Base-by-base conservation (phyloP, 2,113 vertebrate species). In the Gymnocephalus cernua region DNA sequence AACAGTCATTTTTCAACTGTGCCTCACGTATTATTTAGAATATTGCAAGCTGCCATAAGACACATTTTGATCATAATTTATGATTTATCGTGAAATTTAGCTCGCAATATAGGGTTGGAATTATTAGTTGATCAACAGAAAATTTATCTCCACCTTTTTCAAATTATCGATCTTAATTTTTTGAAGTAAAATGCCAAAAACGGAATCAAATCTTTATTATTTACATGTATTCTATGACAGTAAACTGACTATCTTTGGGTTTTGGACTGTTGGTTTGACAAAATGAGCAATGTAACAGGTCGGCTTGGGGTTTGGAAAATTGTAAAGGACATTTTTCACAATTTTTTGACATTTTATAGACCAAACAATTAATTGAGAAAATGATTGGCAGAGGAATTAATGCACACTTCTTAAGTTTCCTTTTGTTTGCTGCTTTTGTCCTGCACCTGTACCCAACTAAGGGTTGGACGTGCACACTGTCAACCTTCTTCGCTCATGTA, bases 371-470 rank as follows among this genome's bases (percentile, higher is more conserved):
- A 19, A 76, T 19, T 32, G 13, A 14, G 6, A 15, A 38, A 54
- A 64, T 74, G 27, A 74, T 15, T 53, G 59, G 23, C 50, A 65
- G 38, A 57, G 23, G n/a, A 54, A 65, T 66, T 8, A 63, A 74
- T 38, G 47, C 3, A 6, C 51, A 57, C 25, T 18, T 4, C 27
- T 27, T 19, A 9, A 41, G 35, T 63, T 45, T 63, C 23, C 15
- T 4, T 56, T 5, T 16, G 45, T 51, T 25, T 53, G 12, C 1
- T 53, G 11, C 41, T 53, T 50, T 61, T 27, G 45, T 41, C 18
- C 47, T 16, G 19, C 32, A 81, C 23, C 51, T 47, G 18, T 44
- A 32, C 48, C 29, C 48, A 45, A 13, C 61, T 58, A 4, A 4
- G 6, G 48, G 13, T 45, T 69, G 47, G 15, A 74, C 2, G 1